These are phyloP conservation scores for Periophthalmus modestus DNA, from an alignment of 2,113 vertebrate genomes.

Conservation along the genomic window DNA sequence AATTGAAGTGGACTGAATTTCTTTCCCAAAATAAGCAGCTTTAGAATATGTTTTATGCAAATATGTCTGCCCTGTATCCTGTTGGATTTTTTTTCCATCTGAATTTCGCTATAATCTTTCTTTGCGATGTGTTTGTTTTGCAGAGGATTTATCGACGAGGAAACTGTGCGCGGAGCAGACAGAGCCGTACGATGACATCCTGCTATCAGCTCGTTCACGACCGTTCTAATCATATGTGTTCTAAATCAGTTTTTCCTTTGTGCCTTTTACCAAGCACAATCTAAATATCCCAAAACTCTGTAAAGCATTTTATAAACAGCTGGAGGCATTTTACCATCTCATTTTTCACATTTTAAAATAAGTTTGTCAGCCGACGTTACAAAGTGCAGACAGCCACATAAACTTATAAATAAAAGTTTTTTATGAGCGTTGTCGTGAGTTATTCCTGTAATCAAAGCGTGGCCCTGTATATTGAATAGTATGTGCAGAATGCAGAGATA, in stretches of 20 bases:
- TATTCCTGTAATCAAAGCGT: constrained; percentile 21
- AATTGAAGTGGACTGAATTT: neutral
- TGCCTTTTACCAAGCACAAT: no score
- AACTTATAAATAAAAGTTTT: constrained; percentile 28
- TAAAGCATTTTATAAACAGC: neutral
- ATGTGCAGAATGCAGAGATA: constrained; percentile 11
- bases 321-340: neutral
- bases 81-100: neutral
- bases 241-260: no score
- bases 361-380: neutral
- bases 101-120: neutral
- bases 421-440: neutral
- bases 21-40: neutral
- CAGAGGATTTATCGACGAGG: constrained; percentile 41
- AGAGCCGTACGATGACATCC: constrained; percentile 57
- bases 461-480: neutral
- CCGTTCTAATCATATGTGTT: neutral
- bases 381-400: neutral
- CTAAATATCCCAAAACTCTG: no score
- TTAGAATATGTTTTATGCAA: neutral
- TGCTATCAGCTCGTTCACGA: constrained; percentile 23
- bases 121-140: constrained; percentile 30
- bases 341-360: neutral
- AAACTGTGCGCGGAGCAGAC: constrained; percentile 46
- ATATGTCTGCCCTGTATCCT: neutral